Evolutionary conservation across 2,113 vertebrate species (phyloP), one percentile per base, ranked within the genome.

Genomic region (Lagopus muta): DNA sequence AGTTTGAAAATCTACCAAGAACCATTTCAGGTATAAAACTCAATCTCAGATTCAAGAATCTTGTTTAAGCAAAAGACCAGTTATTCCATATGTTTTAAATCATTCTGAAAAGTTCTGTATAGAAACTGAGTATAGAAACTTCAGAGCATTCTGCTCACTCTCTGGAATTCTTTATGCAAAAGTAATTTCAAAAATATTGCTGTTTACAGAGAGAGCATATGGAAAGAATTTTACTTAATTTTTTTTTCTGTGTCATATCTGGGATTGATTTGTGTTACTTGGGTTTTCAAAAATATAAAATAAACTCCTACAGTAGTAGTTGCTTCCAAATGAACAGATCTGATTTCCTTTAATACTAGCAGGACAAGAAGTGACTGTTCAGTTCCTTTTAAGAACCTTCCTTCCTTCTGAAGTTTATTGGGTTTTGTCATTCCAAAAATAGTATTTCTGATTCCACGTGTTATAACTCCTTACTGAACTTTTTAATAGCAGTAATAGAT

Each of bases 51-150:
- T 74, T 87, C 81, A 85, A 79, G 71, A 87, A 79, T 66, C 42
- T 73, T 70, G 16, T 86, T 92, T 84, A 93, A 93, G 22, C 20
- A 7, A 86, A 93, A 75, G 22, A 52, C 13, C 13, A 75, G 28
- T 22, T 86, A n/a, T 86, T 82, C 80, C 90, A 90, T 93, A 45
- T 92, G 84, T 72, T 96, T 94, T 89, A 89, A 95, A 92, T 96
- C 87, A 89, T 85, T 93, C 81, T 55, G 36, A 54, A 70, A 89
- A 83, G 58, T 87, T 14, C 5, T 65, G 62, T 93, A 82, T 64
- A 70, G 74, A 89, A 92, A 73, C 32, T 45, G 72, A 38, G 38
- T 38, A 38, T 38, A 38, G 38, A 38, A 38, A 54, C 25, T 91
- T 89, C 42, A 89, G 71, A 61, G 18, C 82, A 52, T 80, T 93